Percentiles rank a stretch among this genome's conserved stretches.
Conservation (phyloP, 1,140 invertebrate species). For the Tetraneura akinire region DNA sequence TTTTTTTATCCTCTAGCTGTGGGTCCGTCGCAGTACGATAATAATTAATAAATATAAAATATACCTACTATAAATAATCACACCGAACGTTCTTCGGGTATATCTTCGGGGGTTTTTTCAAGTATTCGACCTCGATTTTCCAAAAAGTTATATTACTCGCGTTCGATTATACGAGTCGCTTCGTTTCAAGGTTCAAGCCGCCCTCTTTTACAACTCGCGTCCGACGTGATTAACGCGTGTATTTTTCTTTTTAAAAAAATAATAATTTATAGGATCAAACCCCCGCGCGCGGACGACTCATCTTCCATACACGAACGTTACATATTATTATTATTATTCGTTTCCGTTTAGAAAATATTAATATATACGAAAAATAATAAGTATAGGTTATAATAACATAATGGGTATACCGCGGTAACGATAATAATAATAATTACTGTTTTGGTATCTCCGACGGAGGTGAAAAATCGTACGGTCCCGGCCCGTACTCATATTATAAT, state of each 20-base stretch:
- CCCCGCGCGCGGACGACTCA: neutral
- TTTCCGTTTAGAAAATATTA: conserved; percentile 1
- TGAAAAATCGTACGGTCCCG: neutral
- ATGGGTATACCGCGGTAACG: neutral
- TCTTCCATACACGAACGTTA: neutral
- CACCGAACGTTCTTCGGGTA: no score
- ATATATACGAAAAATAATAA: no score
- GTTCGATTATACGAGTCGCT: neutral
- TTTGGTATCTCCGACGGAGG: neutral
- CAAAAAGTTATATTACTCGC: no score
- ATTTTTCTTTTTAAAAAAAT: no score
- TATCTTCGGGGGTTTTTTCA: no score
- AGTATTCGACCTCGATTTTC: neutral
- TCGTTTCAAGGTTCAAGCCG: neutral
- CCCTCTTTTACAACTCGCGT: neutral
- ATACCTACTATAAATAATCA: no score
- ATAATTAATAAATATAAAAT: no score
- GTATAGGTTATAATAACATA: neutral
- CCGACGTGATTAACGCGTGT: no score
- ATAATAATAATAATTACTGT: neutral
- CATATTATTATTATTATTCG: no score
- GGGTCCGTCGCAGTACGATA: no score
- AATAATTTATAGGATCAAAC: no score
- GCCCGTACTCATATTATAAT: neutral
- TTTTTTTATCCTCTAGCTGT: no score